Conservation (phyloP, 2,797 vertebrate species). For the Channallabes apus region DNA sequence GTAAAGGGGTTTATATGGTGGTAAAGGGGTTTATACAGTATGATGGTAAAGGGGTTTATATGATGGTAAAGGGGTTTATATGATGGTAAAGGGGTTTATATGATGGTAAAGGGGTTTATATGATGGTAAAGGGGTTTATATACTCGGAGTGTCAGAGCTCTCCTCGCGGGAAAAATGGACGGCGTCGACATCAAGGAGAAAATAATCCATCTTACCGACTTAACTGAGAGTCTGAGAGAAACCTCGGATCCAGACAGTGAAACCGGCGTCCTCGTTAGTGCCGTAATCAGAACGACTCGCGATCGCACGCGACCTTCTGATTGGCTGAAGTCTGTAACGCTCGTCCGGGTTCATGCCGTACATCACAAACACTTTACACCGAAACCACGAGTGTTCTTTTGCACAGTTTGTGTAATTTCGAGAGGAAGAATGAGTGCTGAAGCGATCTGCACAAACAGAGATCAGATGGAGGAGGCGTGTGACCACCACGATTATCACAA, state of each 20-base stretch:
- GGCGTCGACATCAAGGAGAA: conserved; percentile 32
- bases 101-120: neutral
- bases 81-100: neutral
- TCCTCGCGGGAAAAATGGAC: conserved; percentile 25
- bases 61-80: neutral
- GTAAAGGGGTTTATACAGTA: neutral
- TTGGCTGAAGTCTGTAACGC: too few relatives aligned
- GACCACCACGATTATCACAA: neutral
- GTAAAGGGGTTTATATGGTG: neutral
- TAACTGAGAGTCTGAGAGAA: neutral
- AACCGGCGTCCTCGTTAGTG: neutral
- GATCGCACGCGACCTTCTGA: too few relatives aligned
- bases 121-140: neutral
- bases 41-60: neutral
- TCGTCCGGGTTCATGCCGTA: neutral
- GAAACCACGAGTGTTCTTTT: neutral
- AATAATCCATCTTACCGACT: neutral
- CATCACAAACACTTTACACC: neutral
- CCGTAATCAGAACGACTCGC: too few relatives aligned
- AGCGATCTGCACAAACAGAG: neutral
- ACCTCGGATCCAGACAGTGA: neutral
- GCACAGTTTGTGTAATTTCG: too few relatives aligned
- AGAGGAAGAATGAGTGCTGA: too few relatives aligned
- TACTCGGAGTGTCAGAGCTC: neutral
- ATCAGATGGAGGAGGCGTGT: neutral